A percentile compares a stretch with the other conserved stretches of the same genome.
These are phyloP conservation scores for Trachelipus rathkii DNA, from an alignment of 1,140 invertebrate genomes.

Conservation along the genomic window DNA sequence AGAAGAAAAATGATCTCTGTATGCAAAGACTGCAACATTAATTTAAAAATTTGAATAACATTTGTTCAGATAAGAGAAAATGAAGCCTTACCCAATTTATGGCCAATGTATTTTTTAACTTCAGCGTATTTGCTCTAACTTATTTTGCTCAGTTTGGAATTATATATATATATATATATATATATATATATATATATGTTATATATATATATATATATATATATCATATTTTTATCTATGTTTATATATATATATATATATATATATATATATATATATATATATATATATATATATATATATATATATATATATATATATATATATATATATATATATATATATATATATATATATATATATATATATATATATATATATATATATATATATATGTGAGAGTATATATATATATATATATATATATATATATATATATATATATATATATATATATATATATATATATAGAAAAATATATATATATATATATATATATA, in stretches of 20 bases:
- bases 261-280: slow-evolving; percentile 14
- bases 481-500: background rate
- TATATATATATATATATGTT: too few relatives aligned
- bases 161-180: too few relatives aligned
- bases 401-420: background rate
- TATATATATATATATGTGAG: background rate
- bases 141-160: too few relatives aligned
- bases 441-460: slow-evolving; percentile 1
- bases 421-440: background rate
- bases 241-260: background rate
- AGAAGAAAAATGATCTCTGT: too few relatives aligned
- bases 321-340: background rate
- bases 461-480: background rate
- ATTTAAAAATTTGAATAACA: too few relatives aligned
- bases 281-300: slow-evolving; percentile 13
- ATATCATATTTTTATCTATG: too few relatives aligned
- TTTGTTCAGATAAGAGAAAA: too few relatives aligned
- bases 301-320: background rate
- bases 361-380: background rate
- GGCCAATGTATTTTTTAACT: too few relatives aligned
- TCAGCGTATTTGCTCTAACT: background rate
- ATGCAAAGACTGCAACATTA: too few relatives aligned
- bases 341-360: background rate
- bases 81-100: too few relatives aligned
- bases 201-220: too few relatives aligned